Evolutionary conservation across 2,113 vertebrate genomes (phyloP).

Genomic region (Hymenochirus boettgeri): DNA sequence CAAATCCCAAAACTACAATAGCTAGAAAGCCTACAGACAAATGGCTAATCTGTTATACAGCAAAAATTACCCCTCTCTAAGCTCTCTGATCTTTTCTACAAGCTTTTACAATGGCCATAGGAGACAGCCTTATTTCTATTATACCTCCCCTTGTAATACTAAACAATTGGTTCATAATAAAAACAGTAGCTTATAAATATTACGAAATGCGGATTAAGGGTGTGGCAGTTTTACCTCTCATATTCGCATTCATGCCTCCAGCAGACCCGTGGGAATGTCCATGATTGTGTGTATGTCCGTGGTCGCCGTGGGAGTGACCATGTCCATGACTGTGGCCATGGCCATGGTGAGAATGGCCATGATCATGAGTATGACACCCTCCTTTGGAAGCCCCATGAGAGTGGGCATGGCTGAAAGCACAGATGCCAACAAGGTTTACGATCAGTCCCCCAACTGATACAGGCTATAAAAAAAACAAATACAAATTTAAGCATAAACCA

Average conservation of each 20-base stretch:
- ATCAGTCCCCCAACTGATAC: conserved; percentile 92
- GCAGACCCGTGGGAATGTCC: conserved; percentile 70
- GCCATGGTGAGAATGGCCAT: conserved; percentile 74
- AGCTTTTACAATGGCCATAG: no score
- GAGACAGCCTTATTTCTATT: no score
- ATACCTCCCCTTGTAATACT: no score
- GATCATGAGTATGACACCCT: conserved; percentile 73
- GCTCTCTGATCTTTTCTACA: no score
- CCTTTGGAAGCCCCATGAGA: conserved; percentile 72
- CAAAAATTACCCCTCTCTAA: no score
- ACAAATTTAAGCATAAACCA: no score
- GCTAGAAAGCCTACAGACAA: no score
- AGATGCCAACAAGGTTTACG: conserved; percentile 95
- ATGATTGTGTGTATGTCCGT: conserved; percentile 65
- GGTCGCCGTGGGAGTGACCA: conserved; percentile 66
- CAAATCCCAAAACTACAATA: no score
- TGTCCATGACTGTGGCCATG: conserved; percentile 63
- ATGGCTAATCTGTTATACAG: no score
- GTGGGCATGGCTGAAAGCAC: conserved; percentile 94
- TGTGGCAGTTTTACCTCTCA: conserved; percentile 96
- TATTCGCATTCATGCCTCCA: conserved; percentile 92
- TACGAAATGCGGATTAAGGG: no score
- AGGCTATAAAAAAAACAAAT: conserved; percentile 65
- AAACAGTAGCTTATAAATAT: no score
- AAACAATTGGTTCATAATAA: no score